Percentiles rank a stretch among this genome's conserved stretches.
Evolutionary conservation across 2,797 vertebrate genomes (phyloP).

Genomic region (Microchirus variegatus): DNA sequence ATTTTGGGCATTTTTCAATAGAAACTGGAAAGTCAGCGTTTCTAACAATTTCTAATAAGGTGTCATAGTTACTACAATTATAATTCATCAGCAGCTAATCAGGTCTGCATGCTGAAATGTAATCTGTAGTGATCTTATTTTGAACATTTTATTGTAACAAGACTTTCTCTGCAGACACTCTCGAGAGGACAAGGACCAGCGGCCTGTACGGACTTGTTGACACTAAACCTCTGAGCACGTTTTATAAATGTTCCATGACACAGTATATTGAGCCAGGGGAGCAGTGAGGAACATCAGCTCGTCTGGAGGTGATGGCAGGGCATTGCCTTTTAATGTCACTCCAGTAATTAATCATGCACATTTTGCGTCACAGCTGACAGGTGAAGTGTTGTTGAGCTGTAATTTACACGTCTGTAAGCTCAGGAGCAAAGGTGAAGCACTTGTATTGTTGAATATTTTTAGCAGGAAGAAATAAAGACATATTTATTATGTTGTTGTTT

Average conservation of each 20-base stretch:
- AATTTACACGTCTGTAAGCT: not conserved
- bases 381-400: not conserved
- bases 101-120: too few species aligned
- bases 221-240: not conserved
- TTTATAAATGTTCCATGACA: not conserved
- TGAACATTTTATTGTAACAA: too few species aligned
- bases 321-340: not conserved
- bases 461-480: not conserved
- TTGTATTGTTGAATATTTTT: constrained; percentile 6
- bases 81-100: too few species aligned
- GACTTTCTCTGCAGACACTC: too few species aligned
- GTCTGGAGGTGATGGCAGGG: not conserved
- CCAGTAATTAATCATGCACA: constrained; percentile 1
- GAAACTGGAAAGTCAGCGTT: too few species aligned
- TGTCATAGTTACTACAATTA: too few species aligned
- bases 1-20: too few species aligned
- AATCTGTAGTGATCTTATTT: too few species aligned
- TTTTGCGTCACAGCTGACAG: not conserved
- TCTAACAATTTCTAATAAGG: too few species aligned
- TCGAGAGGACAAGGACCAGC: too few species aligned
- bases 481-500: not conserved
- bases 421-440: not conserved
- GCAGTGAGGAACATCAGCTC: not conserved
- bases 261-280: not conserved
- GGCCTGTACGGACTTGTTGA: not conserved